Percentiles rank a stretch among this genome's conserved stretches.
Evolutionary conservation across 2,113 vertebrate species (phyloP).

Genomic region (Tursiops truncatus): DNA sequence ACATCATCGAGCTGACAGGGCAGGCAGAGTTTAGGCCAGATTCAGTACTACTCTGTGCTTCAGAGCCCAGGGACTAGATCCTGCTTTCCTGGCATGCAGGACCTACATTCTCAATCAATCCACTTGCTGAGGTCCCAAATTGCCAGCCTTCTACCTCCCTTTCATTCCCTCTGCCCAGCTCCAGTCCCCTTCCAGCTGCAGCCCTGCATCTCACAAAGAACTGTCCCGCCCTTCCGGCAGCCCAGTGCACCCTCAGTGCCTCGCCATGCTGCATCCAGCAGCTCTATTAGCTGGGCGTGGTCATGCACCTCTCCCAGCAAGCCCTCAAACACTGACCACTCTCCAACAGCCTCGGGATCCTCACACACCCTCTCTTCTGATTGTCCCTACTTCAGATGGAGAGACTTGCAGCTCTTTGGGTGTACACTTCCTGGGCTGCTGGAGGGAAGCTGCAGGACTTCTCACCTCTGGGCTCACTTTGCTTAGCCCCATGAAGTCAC

Average conservation of each 20-base stretch:
- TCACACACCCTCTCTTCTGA: neutral
- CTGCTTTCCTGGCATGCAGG: neutral
- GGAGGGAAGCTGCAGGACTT: slow-evolving; percentile 39
- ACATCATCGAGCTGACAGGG: neutral
- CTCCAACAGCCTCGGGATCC: neutral
- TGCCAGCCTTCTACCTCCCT: neutral
- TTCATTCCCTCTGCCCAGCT: neutral
- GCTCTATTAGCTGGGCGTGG: neutral
- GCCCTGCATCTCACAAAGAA: neutral
- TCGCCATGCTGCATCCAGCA: neutral
- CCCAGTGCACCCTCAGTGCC: neutral
- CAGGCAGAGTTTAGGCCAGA: neutral
- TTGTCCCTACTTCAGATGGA: neutral
- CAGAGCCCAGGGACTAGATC: neutral
- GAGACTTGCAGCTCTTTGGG: neutral
- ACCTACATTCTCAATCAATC: neutral
- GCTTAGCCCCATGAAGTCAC: slow-evolving; percentile 46
- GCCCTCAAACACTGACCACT: neutral
- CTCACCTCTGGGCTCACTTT: neutral
- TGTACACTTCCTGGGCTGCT: slow-evolving; percentile 25
- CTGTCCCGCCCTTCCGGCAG: neutral
- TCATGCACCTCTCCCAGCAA: neutral
- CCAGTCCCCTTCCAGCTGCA: neutral
- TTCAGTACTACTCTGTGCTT: neutral
- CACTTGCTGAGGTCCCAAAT: neutral